Evolutionary conservation across 2,113 vertebrate genomes (phyloP).

Genomic region (Chaetodon trifascialis): DNA sequence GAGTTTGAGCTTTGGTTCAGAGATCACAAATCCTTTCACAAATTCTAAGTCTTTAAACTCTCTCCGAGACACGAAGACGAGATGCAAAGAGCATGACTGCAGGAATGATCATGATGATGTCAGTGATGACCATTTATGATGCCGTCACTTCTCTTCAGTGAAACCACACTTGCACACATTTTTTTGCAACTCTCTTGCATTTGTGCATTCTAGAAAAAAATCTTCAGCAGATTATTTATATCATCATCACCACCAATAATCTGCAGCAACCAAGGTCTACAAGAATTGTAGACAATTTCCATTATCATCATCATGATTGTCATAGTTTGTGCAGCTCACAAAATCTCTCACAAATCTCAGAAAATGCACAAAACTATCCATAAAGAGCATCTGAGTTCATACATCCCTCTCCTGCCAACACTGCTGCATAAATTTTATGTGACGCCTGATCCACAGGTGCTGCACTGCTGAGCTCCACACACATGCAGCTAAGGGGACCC

Average conservation of each 20-base stretch:
- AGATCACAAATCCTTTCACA: neutral
- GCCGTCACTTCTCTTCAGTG: neutral
- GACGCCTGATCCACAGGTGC: slow-evolving; percentile 65
- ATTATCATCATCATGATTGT: neutral
- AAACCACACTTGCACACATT: neutral
- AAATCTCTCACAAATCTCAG: neutral
- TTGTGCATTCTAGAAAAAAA: neutral
- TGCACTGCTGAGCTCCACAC: slow-evolving; percentile 10
- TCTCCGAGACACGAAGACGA: neutral
- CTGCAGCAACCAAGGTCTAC: neutral
- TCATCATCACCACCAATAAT: neutral
- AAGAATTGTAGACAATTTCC: neutral
- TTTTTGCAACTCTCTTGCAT: slow-evolving; percentile 7
- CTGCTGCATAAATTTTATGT: neutral
- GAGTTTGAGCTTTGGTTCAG: slow-evolving; percentile 23
- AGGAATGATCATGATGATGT: neutral
- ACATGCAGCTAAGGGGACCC: slow-evolving; percentile 75
- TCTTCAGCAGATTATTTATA: neutral
- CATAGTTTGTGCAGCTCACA: neutral
- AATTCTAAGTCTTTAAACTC: neutral
- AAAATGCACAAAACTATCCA: neutral
- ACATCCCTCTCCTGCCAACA: slow-evolving; percentile 10
- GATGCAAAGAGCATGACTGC: neutral
- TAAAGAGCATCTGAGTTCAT: neutral
- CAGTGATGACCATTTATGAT: neutral